These are phyloP conservation scores for Ursus arctos DNA, from an alignment of 2,113 vertebrate species.

Conservation along the genomic window DNA sequence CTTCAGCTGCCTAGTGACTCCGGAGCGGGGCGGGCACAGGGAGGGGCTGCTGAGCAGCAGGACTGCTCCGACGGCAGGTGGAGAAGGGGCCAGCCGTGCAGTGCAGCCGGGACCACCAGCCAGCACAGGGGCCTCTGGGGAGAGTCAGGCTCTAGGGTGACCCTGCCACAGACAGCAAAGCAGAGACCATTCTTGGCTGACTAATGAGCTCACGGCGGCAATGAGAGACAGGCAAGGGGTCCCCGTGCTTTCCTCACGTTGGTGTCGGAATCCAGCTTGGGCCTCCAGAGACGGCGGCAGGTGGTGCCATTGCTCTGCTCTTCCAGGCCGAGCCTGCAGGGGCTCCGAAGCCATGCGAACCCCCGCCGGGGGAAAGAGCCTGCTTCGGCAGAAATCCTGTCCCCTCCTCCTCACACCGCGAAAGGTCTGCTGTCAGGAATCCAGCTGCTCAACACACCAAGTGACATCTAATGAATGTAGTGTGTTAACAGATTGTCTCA, in stretches of 20 bases:
- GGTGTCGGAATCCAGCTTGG: not conserved
- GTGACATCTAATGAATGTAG: rapidly evolving
- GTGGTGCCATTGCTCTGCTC: too few species aligned
- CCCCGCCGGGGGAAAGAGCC: not conserved
- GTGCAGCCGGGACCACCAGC: not conserved
- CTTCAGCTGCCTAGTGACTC: rapidly evolving
- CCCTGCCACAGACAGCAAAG: not conserved
- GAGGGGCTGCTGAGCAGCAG: rapidly evolving
- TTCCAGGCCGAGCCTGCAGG: not conserved
- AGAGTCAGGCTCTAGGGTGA: not conserved
- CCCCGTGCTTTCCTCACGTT: rapidly evolving
- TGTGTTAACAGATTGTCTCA: rapidly evolving
- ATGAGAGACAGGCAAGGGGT: rapidly evolving
- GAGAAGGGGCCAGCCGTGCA: rapidly evolving
- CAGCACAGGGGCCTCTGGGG: not conserved
- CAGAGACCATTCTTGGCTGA: rapidly evolving
- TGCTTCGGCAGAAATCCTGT: rapidly evolving
- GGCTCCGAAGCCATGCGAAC: not conserved
- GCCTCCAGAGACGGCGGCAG: not conserved
- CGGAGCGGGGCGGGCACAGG: too few species aligned
- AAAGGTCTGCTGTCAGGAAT: too few species aligned
- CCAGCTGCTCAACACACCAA: rapidly evolving
- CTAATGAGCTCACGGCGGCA: not conserved
- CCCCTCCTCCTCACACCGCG: rapidly evolving
- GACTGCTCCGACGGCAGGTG: not conserved